Percentiles rank a stretch among this genome's conserved stretches.
phyloP scores from a whole-genome alignment of 2,113 vertebrate genomes.

The Tapirus terrestris region DNA sequence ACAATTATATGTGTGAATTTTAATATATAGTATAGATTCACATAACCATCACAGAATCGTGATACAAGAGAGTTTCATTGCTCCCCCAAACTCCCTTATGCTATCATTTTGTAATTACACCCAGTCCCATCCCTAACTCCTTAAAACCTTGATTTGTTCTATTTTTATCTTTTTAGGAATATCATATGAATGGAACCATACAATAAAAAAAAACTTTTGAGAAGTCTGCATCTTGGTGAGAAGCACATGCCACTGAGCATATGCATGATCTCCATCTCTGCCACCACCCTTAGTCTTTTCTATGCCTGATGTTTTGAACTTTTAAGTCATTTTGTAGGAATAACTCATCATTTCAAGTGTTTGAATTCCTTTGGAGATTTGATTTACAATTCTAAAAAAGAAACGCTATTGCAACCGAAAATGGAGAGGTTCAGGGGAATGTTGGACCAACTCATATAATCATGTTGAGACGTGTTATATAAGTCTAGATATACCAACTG shows the following conservation, averaged over 20 bases:
- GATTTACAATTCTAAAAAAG: neutral
- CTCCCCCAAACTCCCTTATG: neutral
- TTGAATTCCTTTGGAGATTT: neutral
- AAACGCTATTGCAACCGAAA: neutral
- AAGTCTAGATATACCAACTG: neutral
- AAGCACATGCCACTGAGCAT: neutral
- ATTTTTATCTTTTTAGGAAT: neutral
- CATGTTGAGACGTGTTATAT: neutral
- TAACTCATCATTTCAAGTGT: neutral
- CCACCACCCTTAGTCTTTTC: neutral
- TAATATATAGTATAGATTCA: neutral
- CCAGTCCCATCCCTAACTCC: neutral
- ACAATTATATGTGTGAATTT: neutral
- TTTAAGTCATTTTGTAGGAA: neutral
- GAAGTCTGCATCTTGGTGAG: neutral
- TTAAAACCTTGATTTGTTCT: neutral
- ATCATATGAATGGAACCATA: neutral
- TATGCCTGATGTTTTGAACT: neutral
- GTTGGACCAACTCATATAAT: neutral
- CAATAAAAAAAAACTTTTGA: neutral
- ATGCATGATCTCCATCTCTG: neutral
- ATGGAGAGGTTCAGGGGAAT: neutral
- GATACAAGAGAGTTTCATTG: neutral
- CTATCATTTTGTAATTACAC: neutral
- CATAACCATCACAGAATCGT: neutral